Percentiles rank a stretch among this genome's conserved stretches.
phyloP scores from a whole-genome alignment of 2,888 invertebrate species.

The Hololepta plana region DNA sequence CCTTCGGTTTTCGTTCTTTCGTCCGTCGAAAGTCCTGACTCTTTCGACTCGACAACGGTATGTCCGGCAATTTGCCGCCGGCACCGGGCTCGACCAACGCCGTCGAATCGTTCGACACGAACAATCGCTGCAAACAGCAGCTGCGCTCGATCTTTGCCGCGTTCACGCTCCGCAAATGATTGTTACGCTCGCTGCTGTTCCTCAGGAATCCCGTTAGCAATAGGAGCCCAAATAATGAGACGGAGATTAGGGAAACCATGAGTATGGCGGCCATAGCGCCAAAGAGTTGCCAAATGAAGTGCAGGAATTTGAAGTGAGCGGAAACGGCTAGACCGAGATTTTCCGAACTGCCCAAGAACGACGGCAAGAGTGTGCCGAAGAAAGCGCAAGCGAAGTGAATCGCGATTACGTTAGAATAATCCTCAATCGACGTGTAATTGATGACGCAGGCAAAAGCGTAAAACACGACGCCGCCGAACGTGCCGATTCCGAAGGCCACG shows the following conservation, averaged over 20 bases:
- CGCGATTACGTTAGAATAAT: constrained; percentile 22
- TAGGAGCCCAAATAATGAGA: constrained; percentile 7
- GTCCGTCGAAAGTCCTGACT: too few relatives aligned
- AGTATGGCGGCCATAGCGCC: constrained; percentile 5
- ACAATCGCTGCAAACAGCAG: too few relatives aligned
- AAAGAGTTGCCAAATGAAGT: constrained; percentile 10
- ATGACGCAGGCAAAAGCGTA: constrained; percentile 15
- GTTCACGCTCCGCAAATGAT: constrained; percentile 10
- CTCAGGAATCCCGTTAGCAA: constrained; percentile 9
- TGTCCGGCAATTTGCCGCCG: too few relatives aligned
- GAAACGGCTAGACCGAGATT: too few relatives aligned
- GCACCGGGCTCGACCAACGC: too few relatives aligned
- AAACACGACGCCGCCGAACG: constrained; percentile 16
- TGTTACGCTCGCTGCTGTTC: constrained; percentile 10
- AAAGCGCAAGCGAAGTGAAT: constrained; percentile 19
- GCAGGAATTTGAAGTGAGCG: too few relatives aligned
- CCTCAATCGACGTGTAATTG: constrained; percentile 20
- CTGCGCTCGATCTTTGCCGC: too few relatives aligned
- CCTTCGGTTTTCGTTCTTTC: too few relatives aligned
- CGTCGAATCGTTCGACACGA: too few relatives aligned
- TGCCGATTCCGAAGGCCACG: constrained; percentile 16
- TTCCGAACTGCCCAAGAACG: too few relatives aligned
- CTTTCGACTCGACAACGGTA: too few relatives aligned
- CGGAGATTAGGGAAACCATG: constrained; percentile 5
- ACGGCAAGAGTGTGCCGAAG: constrained; percentile 17